Evolutionary conservation across 2,113 vertebrate genomes (phyloP), one percentile per base, ranked within the genome.

Genomic region (Taurulus bubalis): DNA sequence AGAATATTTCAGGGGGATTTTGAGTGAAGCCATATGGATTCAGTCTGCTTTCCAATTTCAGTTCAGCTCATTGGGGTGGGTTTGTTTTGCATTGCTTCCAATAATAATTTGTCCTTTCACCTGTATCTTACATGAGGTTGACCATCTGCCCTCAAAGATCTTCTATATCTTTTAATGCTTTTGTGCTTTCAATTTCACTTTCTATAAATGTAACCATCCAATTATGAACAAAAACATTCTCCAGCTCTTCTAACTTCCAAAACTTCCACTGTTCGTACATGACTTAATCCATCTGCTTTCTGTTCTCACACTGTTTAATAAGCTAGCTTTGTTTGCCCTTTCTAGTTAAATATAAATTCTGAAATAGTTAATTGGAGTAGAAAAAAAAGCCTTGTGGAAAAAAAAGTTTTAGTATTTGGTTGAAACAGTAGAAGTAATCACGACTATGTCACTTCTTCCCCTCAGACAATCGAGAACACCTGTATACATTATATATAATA

Each of bases 21-120:
- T 36, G 47, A 16, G 12, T 32, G n/a, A 47, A 47, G 30, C 40
- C 28, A 34, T 62, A 18, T 34, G 5, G 30, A 62, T 47, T 74
- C 42, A 63, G 11, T 30, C 53, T 45, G 10, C 70, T 45, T 69
- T 69, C 20, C 6, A 51, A 9, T 53, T 32, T 16, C 40, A 67
- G 66, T 68, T 4, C 32, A 71, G 69, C 32, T 26, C 2, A 56
- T 12, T 26, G 32, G 20, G 32, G 32, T 55, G 51, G 9, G 34
- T 26, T 71, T 18, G 51, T 22, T 38, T 71, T 28, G n/a, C 15
- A 58, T 40, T 71, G 51, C 67, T 58, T 58, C 15, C 34, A n/a
- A 58, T 12, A 15, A 56, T 40, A 2, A 28, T 71, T 56, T 36
- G 11, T 3, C n/a, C 67, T 36, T 67, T 68, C 5, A 18, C 7